Evolutionary conservation across 92 coral and sea anemone genomes (phyloP).

Genomic region (Anthopleura xanthogrammica): DNA sequence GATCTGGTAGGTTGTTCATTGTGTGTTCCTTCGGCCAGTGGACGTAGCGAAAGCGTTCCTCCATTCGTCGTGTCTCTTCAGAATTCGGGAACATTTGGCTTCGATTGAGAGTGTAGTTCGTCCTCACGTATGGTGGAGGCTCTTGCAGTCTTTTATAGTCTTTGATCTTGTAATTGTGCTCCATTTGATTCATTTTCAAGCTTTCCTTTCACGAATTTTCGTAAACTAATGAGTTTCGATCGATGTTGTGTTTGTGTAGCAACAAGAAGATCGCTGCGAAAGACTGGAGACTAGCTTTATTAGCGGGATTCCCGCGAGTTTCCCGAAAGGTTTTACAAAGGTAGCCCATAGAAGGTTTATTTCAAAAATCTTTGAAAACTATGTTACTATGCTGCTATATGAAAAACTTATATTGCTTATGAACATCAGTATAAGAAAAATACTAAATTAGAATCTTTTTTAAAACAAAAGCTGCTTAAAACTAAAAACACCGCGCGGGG

Average conservation of each 20-base stretch:
- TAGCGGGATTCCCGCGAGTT: not conserved
- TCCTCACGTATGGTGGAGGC: constrained; percentile 78
- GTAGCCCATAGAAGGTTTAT: constrained; percentile 3
- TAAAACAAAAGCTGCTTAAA: no score
- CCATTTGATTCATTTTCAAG: constrained; percentile 91
- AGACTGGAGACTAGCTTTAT: not conserved
- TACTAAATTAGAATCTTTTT: not conserved
- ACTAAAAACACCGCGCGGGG: not conserved
- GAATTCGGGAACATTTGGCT: constrained; percentile 86
- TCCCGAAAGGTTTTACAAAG: not conserved
- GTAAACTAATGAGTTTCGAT: not conserved
- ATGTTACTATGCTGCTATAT: not conserved
- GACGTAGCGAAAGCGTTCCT: constrained; percentile 80
- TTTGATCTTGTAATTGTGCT: constrained; percentile 91
- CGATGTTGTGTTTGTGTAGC: constrained; percentile 18
- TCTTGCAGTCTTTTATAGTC: constrained; percentile 80
- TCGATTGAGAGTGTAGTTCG: constrained; percentile 66
- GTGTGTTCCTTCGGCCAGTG: constrained; percentile 89
- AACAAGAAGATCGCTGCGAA: constrained; percentile 13
- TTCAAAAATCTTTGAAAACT: not conserved
- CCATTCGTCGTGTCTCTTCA: constrained; percentile 77
- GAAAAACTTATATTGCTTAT: not conserved
- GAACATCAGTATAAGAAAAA: not conserved
- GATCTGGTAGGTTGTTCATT: constrained; percentile 62
- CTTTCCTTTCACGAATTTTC: not conserved